Base-by-base conservation (phyloP, 2,797 vertebrate species). In the Chelon auratus region DNA sequence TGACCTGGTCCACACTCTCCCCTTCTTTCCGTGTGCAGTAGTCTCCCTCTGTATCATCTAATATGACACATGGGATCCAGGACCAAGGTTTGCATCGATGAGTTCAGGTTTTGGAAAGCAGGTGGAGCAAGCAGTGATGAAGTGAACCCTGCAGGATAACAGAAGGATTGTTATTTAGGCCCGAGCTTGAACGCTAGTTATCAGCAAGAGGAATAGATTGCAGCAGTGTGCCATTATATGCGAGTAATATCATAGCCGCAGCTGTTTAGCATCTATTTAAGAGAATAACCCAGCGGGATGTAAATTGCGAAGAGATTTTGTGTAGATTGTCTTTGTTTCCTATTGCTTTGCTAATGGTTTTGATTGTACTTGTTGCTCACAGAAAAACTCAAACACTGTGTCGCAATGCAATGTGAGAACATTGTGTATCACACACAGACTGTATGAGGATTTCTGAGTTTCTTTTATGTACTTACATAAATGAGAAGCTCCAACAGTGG, bases 261-360 rank as follows among this genome's bases (percentile, higher is more conserved):
- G 52, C 48, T 37, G 47, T 51, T 30, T 53, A 22, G 51, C 58
- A 73, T 63, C 39, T 40, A 58, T 57, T 45, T 13, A 15, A 66
- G 30, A 72, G 37, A 59, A 45, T 39, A 66, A 75, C 53, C 1
- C 68, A 62, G 70, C 73, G 61, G 68, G 70, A 51, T 0, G 9
- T 33, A 18, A 67, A 52, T 20, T 55, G 52, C 58, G 37, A 77
- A 62, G 43, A 45, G 9, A n/a, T 57, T 37, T 40, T 26, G 36
- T 62, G 52, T 30, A 14, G 33, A 20, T 58, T 55, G 4, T 51
- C 10, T 37, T 33, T 45, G 42, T 71, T 14, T 67, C 11, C 58
- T 14, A 42, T 59, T 53, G 72, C 67, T 65, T 61, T 73, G 73
- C 58, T 62, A 1, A 61, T 66, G 54, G 53, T 62, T 77, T 45